phyloP scores from a whole-genome alignment of 1,140 invertebrate genomes.

The Orussus abietinus region DNA sequence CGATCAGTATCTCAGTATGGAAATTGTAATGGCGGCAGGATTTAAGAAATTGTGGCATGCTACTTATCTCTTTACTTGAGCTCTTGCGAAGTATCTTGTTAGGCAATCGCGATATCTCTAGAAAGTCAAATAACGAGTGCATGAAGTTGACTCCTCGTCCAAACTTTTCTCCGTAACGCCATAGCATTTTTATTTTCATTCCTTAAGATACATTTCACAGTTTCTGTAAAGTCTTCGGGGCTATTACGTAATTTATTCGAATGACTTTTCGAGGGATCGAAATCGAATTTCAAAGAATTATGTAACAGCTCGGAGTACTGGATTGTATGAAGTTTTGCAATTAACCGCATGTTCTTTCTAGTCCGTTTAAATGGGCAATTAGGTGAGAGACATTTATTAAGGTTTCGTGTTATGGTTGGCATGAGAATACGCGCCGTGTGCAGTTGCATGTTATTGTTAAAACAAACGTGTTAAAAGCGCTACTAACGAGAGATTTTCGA shows the following conservation, averaged over 20 bases:
- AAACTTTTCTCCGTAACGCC: too few relatives aligned
- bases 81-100: too few relatives aligned
- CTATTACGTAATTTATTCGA: conserved; percentile 37
- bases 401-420: conserved; percentile 34
- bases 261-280: too few relatives aligned
- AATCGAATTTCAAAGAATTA: conserved; percentile 8
- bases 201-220: conserved; percentile 44
- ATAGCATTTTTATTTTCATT: conserved; percentile 23
- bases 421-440: conserved; percentile 40
- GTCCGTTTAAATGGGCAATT: conserved; percentile 24
- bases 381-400: conserved; percentile 20
- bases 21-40: too few relatives aligned
- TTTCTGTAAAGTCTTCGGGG: conserved; percentile 40
- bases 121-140: too few relatives aligned
- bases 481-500: too few relatives aligned
- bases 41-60: too few relatives aligned
- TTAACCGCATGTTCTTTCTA: conserved; percentile 36
- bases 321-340: conserved; percentile 30
- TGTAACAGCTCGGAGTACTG: conserved; percentile 35
- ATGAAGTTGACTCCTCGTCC: too few relatives aligned
- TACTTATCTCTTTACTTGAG: too few relatives aligned
- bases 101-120: too few relatives aligned
- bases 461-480: too few relatives aligned
- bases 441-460: conserved; percentile 43
- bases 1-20: too few relatives aligned